Evolutionary conservation across 2,797 vertebrate genomes (phyloP).

Genomic region (Chaetodon trifasciatus): DNA sequence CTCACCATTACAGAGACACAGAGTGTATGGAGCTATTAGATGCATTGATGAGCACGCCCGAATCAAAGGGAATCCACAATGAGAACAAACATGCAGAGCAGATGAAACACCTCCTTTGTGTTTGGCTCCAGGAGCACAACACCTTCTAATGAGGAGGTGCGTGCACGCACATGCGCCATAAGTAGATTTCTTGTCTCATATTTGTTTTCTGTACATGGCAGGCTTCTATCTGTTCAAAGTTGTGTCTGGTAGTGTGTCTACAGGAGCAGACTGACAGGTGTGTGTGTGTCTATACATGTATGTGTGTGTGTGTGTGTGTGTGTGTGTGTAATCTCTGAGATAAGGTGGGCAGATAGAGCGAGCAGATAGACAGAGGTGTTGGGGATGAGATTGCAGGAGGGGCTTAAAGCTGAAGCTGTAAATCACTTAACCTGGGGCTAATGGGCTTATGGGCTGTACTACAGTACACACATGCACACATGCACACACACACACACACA

Average conservation of each 20-base stretch:
- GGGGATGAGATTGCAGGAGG: conserved; percentile 78
- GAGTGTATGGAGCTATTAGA: conserved; percentile 67
- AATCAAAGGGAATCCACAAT: conserved; percentile 77
- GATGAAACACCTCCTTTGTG: conserved; percentile 78
- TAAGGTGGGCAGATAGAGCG: conserved; percentile 76
- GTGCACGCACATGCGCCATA: conserved; percentile 33
- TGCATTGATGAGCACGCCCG: conserved; percentile 62
- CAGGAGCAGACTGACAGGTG: conserved; percentile 65
- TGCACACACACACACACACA: conserved; percentile 22
- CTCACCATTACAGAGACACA: conserved; percentile 26
- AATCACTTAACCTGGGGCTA: conserved; percentile 85
- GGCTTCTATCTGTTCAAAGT: conserved; percentile 29
- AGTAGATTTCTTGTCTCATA: conserved; percentile 46
- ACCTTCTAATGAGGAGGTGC: conserved; percentile 65
- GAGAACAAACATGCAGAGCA: conserved; percentile 76
- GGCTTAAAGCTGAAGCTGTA: conserved; percentile 80
- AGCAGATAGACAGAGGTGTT: conserved; percentile 74
- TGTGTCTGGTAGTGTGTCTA: conserved; percentile 48
- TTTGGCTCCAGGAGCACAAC: conserved; percentile 56
- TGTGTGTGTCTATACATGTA: conserved; percentile 41
- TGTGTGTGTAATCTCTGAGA: conserved; percentile 75
- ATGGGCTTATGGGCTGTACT: conserved; percentile 80
- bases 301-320: conserved; percentile 37
- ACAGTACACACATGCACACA: conserved; percentile 53
- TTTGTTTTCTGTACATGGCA: conserved; percentile 30